Percentiles rank a stretch among this genome's conserved stretches.
Evolutionary conservation across 2,888 invertebrate genomes (phyloP).

Genomic region (Hemistola chrysoprasaria): DNA sequence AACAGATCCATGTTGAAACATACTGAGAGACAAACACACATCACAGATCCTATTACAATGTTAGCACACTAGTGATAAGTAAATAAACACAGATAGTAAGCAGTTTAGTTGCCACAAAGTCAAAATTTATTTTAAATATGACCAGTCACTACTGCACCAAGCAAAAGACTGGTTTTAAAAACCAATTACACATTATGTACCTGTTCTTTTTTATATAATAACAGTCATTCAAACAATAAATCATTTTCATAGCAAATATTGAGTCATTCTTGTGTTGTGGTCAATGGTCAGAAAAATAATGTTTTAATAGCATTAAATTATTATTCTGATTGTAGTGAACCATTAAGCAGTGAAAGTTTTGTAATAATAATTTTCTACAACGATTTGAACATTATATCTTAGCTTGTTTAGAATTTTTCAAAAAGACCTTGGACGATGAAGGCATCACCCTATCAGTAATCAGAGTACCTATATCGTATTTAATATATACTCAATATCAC

Average conservation of each 20-base stretch:
- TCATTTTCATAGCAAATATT: slow-evolving; percentile 8
- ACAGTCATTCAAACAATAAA: slow-evolving; percentile 7
- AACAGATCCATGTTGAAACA: slow-evolving; percentile 17
- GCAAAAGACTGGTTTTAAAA: neutral
- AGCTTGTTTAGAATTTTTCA: too few species aligned
- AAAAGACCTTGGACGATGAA: too few species aligned
- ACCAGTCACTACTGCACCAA: neutral
- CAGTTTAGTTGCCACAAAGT: slow-evolving; percentile 12
- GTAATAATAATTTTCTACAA: too few species aligned
- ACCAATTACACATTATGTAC: too few species aligned
- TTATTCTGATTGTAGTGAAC: too few species aligned
- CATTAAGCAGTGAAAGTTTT: too few species aligned
- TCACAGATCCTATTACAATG: slow-evolving; percentile 9
- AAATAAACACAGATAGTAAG: slow-evolving; percentile 8
- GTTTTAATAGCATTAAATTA: neutral
- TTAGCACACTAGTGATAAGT: slow-evolving; percentile 13
- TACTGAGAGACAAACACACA: slow-evolving; percentile 16
- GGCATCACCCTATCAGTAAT: too few species aligned
- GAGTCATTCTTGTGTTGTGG: slow-evolving; percentile 5
- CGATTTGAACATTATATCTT: too few species aligned
- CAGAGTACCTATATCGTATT: too few species aligned
- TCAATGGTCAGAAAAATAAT: neutral
- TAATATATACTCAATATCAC: too few species aligned
- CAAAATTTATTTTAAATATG: slow-evolving; percentile 14
- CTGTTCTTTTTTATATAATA: too few species aligned